Percentiles rank a stretch among this genome's conserved stretches.
Conservation (phyloP, 2,113 vertebrate genomes). For the Grantiella picta region DNA sequence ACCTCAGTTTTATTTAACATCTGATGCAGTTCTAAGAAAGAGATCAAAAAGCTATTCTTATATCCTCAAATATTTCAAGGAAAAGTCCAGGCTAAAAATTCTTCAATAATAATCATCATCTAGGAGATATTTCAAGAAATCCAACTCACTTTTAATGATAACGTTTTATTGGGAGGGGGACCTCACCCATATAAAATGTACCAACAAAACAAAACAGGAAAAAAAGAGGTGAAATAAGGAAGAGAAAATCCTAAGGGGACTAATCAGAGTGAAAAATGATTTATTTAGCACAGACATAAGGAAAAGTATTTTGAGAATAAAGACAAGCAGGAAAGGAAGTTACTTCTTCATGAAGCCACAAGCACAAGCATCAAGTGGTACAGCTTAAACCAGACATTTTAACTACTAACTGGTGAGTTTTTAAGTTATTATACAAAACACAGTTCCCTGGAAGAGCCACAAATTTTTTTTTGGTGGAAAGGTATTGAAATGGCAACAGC, state of each 20-base stretch:
- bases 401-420: background rate
- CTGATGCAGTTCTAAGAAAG: background rate
- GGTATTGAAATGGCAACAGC: slow-evolving; percentile 13
- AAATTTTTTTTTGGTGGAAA: slow-evolving; percentile 68
- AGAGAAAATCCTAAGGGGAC: background rate
- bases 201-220: background rate
- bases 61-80: background rate
- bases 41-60: background rate
- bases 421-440: background rate
- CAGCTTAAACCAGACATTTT: background rate
- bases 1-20: background rate
- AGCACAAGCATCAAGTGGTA: background rate
- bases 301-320: background rate
- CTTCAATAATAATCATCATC: background rate
- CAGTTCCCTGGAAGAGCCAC: background rate
- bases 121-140: background rate
- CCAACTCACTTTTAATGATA: background rate
- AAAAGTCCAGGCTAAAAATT: background rate
- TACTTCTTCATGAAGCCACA: background rate
- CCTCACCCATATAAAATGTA: rapidly evolving
- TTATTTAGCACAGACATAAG: background rate
- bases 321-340: background rate
- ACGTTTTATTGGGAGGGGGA: background rate
- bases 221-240: background rate
- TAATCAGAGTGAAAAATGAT: background rate